Evolutionary conservation across 1,140 invertebrate genomes (phyloP).

Genomic region (Pogonus chalceus): DNA sequence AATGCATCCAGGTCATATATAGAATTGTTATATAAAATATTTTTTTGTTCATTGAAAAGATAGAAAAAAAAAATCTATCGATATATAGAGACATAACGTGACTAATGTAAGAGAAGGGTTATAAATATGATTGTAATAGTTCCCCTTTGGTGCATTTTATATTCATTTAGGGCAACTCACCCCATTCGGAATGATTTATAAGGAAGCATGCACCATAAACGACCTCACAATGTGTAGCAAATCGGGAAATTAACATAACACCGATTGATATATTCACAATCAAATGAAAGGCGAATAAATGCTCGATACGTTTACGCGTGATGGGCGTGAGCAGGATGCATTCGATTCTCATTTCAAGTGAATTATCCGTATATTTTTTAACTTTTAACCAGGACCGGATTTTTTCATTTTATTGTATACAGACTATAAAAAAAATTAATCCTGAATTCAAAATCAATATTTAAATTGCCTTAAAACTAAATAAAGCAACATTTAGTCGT

Average conservation of each 20-base stretch:
- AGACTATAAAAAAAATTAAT: too few species aligned
- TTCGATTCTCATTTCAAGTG: not conserved
- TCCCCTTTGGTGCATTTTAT: not conserved
- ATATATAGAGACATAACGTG: slow-evolving; percentile 1
- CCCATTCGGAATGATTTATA: slow-evolving; percentile 4
- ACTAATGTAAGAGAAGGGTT: not conserved
- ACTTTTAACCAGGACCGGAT: too few species aligned
- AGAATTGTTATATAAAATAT: not conserved
- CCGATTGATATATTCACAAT: slow-evolving; percentile 2
- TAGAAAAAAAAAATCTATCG: not conserved
- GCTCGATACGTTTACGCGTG: not conserved
- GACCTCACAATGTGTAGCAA: slow-evolving; percentile 3
- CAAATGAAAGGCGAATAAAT: not conserved
- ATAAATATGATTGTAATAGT: not conserved
- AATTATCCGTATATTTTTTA: too few species aligned
- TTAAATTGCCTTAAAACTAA: too few species aligned
- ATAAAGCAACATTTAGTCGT: too few species aligned
- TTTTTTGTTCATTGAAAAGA: not conserved
- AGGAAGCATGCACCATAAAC: slow-evolving; percentile 5
- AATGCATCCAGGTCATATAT: not conserved
- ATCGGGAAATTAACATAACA: slow-evolving; percentile 3
- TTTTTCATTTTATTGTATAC: too few species aligned
- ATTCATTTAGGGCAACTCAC: not conserved
- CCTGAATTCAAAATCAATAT: too few species aligned
- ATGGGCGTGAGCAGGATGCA: not conserved